Evolutionary conservation across 2,113 vertebrate species (phyloP), one percentile per base, ranked within the genome.

Genomic region (Eclectus roratus): DNA sequence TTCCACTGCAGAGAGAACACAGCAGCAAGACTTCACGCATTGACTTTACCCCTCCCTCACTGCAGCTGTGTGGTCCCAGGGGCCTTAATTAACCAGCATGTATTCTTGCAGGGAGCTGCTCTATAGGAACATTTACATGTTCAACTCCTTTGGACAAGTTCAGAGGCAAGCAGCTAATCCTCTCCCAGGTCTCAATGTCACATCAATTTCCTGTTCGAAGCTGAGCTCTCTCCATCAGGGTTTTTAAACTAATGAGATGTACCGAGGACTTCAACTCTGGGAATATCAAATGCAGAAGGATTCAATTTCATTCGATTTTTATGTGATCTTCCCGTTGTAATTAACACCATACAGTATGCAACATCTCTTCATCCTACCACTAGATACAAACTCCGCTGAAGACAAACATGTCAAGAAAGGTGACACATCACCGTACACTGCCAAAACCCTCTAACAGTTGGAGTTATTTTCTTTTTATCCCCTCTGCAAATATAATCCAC

Each of bases 121-220:
- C 71, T 64, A 13, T 17, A 58, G 87, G 89, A 91, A 63, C 74
- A 95, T 93, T 97, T 91, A 89, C 90, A 93, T 81, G 88, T 93
- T 87, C 72, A 43, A 41, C 56, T 87, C 81, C 91, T 92, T 80
- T 87, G 60, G 84, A 90, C 80, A 95, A 84, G 85, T 94, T 95
- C 91, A 91, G 79, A 88, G 80, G 85, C 90, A 77, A 83, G 94
- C 89, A 2, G 35, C 91, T 97, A 98, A 98, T 96, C 97, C 95
- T 89, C 95, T 91, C 14, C 11, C 90, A 94, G 94, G 95, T 94
- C 94, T 97, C 97, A 72, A 41, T 97, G 98, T 97, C 97, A 95
- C 95, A 97, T 96, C 97, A 98, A 98, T 98, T 97, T 97, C 96
- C 97, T 8, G 10, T 96, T 97, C 74, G 31, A 93, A 97, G 92